Evolutionary conservation across 1,140 invertebrate genomes (phyloP).

Genomic region (Drosophila ficusphila): DNA sequence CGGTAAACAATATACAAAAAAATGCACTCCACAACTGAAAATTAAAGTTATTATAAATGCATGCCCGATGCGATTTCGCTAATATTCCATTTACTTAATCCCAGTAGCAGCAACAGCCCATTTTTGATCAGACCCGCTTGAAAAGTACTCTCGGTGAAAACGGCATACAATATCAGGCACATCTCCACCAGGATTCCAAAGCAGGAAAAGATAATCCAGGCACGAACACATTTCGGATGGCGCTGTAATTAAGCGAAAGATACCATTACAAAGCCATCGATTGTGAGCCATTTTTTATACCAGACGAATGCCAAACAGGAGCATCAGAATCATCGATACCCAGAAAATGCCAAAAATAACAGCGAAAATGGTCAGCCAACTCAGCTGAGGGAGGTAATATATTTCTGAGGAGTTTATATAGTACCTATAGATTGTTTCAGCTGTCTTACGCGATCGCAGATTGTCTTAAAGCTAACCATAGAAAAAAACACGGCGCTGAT

Average conservation of each 20-base stretch:
- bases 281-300: conserved; percentile 25
- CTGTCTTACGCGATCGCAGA: conserved; percentile 39
- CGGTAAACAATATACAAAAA: conserved; percentile 51
- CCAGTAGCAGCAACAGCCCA: conserved; percentile 13
- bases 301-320: conserved; percentile 48
- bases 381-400: conserved; percentile 12
- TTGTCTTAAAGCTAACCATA: conserved; percentile 14
- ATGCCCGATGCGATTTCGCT: not conserved
- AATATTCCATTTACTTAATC: conserved; percentile 23
- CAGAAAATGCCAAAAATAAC: conserved; percentile 52
- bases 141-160: conserved; percentile 19
- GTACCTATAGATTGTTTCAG: no score
- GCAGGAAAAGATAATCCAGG: conserved; percentile 59
- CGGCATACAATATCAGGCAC: conserved; percentile 43
- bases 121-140: conserved; percentile 39
- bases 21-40: conserved; percentile 45
- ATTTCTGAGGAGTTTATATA: not conserved
- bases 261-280: not conserved
- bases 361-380: conserved; percentile 58
- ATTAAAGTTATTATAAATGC: not conserved
- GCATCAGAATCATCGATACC: conserved; percentile 49
- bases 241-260: conserved; percentile 22
- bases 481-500: conserved; percentile 40
- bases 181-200: conserved; percentile 46
- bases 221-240: conserved; percentile 20